Conservation (phyloP, 2,888 invertebrate species). For the Troides aeacus region DNA sequence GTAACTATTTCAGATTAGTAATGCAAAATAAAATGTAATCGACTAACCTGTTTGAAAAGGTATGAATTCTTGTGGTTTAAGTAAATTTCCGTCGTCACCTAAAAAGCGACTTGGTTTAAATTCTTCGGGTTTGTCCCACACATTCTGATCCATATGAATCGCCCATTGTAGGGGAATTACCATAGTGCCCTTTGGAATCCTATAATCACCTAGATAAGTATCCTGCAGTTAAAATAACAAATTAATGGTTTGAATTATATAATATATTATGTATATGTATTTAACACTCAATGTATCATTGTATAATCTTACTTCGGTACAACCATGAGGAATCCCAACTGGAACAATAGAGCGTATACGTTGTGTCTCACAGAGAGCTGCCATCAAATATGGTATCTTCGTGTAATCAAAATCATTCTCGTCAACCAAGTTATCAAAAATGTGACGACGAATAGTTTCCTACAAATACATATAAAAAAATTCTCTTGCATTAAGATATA, state of each 20-base stretch:
- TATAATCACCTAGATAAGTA: conserved; percentile 80
- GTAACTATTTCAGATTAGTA: background rate
- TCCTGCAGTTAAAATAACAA: conserved; percentile 59
- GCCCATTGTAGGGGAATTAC: conserved; percentile 91
- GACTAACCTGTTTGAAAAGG: conserved; percentile 89
- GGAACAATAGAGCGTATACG: conserved; percentile 90
- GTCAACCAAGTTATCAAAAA: conserved; percentile 67
- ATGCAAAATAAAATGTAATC: conserved; percentile 2
- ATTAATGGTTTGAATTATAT: background rate
- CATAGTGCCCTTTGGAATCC: conserved; percentile 85
- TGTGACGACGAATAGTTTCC: conserved; percentile 81
- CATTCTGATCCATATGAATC: conserved; percentile 84
- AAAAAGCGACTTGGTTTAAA: conserved; percentile 87
- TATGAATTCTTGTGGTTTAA: conserved; percentile 85
- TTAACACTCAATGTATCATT: background rate
- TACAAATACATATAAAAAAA: conserved; percentile 55
- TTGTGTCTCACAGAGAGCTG: conserved; percentile 88
- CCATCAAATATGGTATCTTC: conserved; percentile 82
- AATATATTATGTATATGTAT: background rate
- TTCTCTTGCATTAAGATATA: background rate
- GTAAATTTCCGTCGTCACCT: conserved; percentile 80
- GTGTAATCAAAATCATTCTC: conserved; percentile 80
- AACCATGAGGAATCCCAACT: conserved; percentile 91
- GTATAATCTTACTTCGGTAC: conserved; percentile 58
- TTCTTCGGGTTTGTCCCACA: conserved; percentile 84